Conservation (phyloP, 2,888 invertebrate genomes). For the Ethmia dodecea region DNA sequence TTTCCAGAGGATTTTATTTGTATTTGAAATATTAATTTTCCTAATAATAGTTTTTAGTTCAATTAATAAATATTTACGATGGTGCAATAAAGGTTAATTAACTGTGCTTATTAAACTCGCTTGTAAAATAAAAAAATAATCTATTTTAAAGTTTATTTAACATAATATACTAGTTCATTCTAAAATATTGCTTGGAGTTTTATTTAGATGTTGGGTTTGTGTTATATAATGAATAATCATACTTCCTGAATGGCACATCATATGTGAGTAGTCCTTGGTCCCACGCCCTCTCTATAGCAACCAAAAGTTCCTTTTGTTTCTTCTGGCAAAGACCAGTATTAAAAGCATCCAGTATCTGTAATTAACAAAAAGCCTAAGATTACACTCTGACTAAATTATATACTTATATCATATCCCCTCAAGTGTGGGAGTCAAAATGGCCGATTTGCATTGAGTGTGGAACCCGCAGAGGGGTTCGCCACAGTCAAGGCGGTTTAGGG, state of each 20-base stretch:
- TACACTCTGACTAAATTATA: too few relatives aligned
- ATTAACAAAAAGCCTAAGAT: constrained; percentile 24
- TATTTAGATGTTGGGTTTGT: constrained; percentile 27
- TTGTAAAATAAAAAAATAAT: not conserved
- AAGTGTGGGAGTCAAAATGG: too few relatives aligned
- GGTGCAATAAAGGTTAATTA: not conserved
- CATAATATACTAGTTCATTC: not conserved
- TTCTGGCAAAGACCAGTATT: constrained; percentile 90
- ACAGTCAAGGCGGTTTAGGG: too few relatives aligned
- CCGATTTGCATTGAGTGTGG: too few relatives aligned
- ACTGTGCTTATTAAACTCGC: too few relatives aligned
- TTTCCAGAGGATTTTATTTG: too few relatives aligned
- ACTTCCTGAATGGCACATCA: constrained; percentile 90
- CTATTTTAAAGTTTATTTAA: constrained; percentile 1
- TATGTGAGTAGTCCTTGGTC: constrained; percentile 88
- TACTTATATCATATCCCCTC: too few relatives aligned
- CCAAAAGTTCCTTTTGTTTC: constrained; percentile 84
- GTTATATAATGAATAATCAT: constrained; percentile 88
- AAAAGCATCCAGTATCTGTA: constrained; percentile 78
- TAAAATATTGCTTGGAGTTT: constrained; percentile 14
- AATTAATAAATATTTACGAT: too few relatives aligned
- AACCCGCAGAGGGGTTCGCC: too few relatives aligned
- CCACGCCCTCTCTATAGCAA: constrained; percentile 88
- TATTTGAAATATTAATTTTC: too few relatives aligned
- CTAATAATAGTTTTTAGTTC: too few relatives aligned